Conservation (phyloP, 2,888 invertebrate species). For the Dione vanillae region DNA sequence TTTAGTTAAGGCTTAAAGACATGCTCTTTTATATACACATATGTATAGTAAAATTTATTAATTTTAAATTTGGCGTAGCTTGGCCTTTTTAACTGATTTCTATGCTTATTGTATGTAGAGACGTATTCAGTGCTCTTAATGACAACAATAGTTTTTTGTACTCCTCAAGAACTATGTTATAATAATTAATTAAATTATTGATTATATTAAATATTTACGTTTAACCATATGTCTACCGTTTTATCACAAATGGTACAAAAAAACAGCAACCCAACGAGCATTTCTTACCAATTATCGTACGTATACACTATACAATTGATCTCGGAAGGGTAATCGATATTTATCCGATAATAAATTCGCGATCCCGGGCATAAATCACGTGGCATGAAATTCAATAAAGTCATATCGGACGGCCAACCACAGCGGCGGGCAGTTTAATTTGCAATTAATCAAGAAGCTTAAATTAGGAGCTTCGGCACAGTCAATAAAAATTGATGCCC, state of each 20-base stretch:
- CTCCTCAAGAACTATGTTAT: too few relatives aligned
- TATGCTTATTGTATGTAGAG: too few relatives aligned
- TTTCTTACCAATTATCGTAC: constrained; percentile 31
- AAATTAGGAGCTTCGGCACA: constrained; percentile 75
- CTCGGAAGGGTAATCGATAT: constrained; percentile 40
- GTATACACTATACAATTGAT: constrained; percentile 6
- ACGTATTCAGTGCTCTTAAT: too few relatives aligned
- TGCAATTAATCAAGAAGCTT: constrained; percentile 80
- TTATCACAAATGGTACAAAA: not conserved
- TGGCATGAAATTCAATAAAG: constrained; percentile 82
- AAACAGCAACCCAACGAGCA: not conserved
- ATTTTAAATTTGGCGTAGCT: too few relatives aligned
- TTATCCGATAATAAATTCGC: constrained; percentile 70
- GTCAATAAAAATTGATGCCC: constrained; percentile 67
- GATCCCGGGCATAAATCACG: constrained; percentile 75
- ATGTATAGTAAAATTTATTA: too few relatives aligned
- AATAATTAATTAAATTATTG: too few relatives aligned
- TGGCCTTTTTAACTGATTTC: too few relatives aligned
- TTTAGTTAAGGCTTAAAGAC: too few relatives aligned
- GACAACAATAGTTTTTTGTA: too few relatives aligned
- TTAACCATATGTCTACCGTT: not conserved
- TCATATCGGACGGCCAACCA: constrained; percentile 74
- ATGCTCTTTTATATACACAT: too few relatives aligned
- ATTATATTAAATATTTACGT: not conserved
- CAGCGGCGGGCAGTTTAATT: constrained; percentile 78